Conservation (phyloP, 2,113 vertebrate genomes). For the Semicossyphus pulcher region DNA sequence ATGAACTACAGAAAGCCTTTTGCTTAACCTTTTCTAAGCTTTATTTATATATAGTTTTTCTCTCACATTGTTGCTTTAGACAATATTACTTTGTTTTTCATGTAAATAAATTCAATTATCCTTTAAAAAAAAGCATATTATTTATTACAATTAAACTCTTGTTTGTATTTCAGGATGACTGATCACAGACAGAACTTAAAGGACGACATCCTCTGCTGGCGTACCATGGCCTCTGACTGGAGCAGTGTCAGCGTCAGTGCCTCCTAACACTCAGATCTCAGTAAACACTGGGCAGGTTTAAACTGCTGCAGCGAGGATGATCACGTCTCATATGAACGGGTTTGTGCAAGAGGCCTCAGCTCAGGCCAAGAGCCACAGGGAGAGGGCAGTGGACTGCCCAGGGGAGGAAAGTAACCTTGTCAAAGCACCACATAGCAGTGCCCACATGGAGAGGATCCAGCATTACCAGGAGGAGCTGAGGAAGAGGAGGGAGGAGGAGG, state of each 20-base stretch:
- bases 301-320: slow-evolving; percentile 82
- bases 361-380: slow-evolving; percentile 84
- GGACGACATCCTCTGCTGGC: slow-evolving; percentile 3
- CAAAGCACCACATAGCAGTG: slow-evolving; percentile 80
- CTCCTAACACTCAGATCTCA: slow-evolving; percentile 30
- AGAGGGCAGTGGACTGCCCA: slow-evolving; percentile 94
- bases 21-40: too few species aligned
- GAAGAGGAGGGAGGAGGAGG: slow-evolving; percentile 87
- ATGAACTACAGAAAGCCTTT: too few species aligned
- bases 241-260: slow-evolving; percentile 17
- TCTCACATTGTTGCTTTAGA: too few species aligned
- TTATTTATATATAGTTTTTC: too few species aligned
- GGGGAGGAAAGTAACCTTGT: slow-evolving; percentile 84
- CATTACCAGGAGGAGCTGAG: slow-evolving; percentile 93
- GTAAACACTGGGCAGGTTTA: slow-evolving; percentile 46
- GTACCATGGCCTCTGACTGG: slow-evolving; percentile 57
- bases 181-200: slow-evolving; percentile 4
- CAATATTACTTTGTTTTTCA: too few species aligned
- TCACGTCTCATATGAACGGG: slow-evolving; percentile 93
- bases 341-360: slow-evolving; percentile 89
- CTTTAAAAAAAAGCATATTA: background rate
- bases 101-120: too few species aligned
- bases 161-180: slow-evolving; percentile 60
- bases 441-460: slow-evolving; percentile 90
- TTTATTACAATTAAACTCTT: too few species aligned